Conservation (phyloP, 2,888 invertebrate species). For the Xestia xanthographa region DNA sequence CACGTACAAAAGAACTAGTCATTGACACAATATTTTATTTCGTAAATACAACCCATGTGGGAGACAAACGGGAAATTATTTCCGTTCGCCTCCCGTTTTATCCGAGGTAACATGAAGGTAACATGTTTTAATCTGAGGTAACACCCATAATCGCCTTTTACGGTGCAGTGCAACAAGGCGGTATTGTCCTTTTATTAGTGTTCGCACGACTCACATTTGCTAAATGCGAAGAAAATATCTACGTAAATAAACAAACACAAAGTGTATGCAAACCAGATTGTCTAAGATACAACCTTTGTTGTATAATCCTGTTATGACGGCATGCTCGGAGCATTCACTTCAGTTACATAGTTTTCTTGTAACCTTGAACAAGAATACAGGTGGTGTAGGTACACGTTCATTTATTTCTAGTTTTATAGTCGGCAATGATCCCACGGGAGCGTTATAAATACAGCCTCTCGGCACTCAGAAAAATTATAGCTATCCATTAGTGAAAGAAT, state of each 20-base stretch:
- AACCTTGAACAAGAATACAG: slow-evolving; percentile 22
- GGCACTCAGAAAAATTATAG: no score
- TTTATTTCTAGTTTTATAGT: neutral
- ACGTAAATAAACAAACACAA: slow-evolving; percentile 14
- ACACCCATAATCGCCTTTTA: neutral
- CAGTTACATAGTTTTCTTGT: slow-evolving; percentile 31
- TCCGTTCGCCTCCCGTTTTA: neutral
- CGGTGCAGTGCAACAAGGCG: neutral
- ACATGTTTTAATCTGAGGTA: neutral
- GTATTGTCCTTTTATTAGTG: neutral
- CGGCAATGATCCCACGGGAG: no score
- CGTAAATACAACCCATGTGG: neutral
- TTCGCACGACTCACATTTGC: neutral
- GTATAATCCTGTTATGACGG: slow-evolving; percentile 48
- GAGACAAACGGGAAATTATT: neutral
- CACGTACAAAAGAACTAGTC: neutral
- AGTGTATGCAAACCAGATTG: neutral
- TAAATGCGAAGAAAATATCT: neutral
- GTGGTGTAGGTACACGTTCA: neutral
- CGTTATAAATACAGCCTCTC: no score
- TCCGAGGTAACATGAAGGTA: neutral
- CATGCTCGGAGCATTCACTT: slow-evolving; percentile 3
- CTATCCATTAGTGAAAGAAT: neutral
- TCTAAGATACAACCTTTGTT: slow-evolving; percentile 42
- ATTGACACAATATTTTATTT: neutral